Conservation (phyloP, 2,113 vertebrate species). For the Leptodactylus fuscus region DNA sequence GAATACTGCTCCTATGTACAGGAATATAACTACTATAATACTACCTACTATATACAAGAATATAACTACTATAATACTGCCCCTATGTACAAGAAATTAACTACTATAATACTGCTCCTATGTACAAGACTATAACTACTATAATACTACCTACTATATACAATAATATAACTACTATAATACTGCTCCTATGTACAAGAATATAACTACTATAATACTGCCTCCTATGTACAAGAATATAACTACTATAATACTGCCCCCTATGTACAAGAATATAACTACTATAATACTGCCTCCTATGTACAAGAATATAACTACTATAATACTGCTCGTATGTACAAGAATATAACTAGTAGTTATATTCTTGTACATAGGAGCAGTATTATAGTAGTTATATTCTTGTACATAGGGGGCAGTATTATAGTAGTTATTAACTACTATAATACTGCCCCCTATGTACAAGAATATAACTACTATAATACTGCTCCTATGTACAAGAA, state of each 20-base stretch:
- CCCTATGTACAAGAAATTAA: background rate
- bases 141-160: background rate
- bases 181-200: background rate
- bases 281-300: background rate
- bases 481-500: background rate
- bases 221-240: background rate
- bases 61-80: slow-evolving; percentile 5
- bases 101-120: background rate
- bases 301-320: background rate
- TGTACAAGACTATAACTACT: too few relatives aligned
- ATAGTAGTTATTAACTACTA: background rate
- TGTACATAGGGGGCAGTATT: too few relatives aligned
- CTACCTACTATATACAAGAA: background rate
- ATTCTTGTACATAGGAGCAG: background rate
- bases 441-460: background rate
- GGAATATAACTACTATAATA: background rate
- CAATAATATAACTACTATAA: background rate
- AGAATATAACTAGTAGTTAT: background rate
- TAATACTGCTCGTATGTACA: background rate
- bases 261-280: background rate
- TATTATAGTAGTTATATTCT: too few relatives aligned
- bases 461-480: too few relatives aligned
- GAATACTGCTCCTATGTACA: background rate
- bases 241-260: background rate
- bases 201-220: slow-evolving; percentile 7